Evolutionary conservation across 2,888 invertebrate species (phyloP), one percentile per base, ranked within the genome.

Genomic region (Lepidochitona cinerea): DNA sequence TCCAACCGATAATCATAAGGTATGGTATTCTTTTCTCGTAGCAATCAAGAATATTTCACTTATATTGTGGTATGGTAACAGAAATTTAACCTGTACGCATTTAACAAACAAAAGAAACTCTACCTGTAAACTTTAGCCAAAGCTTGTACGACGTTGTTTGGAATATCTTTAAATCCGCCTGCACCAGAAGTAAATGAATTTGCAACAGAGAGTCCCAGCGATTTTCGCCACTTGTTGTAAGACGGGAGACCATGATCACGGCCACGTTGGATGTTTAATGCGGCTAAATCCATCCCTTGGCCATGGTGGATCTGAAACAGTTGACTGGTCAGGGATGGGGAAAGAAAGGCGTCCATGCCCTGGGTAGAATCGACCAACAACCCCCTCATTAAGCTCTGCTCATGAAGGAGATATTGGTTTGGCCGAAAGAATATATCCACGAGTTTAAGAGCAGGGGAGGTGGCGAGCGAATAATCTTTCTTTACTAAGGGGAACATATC

Each of bases 371-470:
- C 35, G 3, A 1, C n/a, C 23, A 66, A 23, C 35, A 23, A 18
- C 18, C 37, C 66, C 23, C 66, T 35, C 66, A 66, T 66, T 18
- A 66, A 36, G 5, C 37, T 18, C 2, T 66, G 66, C 37, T 66
- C 66, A n/a, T 66, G 66, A 14, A 66, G 9, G 14, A 66, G 66
- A 35, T 66, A 66, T 23, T 23, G n/a, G 66, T 66, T 66, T 3
- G 66, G 37, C 23, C 26, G 35, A 37, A 66, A 66, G 37, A 37
- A 37, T 4, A 66, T 23, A n/a, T 66, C 37, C 2, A 18, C 23
- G 14, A 66, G 37, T 12, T 23, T n/a, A n/a, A 66, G n/a, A 1
- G 66, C 23, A 36, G 18, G 18, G 35, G 36, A 18, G 23, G 18
- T 36, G 35, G 33, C 35, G 12, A 14, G 1, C 29, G 59, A 23